phyloP scores from a whole-genome alignment of 1,140 invertebrate species.

The Bombus balteatus region DNA sequence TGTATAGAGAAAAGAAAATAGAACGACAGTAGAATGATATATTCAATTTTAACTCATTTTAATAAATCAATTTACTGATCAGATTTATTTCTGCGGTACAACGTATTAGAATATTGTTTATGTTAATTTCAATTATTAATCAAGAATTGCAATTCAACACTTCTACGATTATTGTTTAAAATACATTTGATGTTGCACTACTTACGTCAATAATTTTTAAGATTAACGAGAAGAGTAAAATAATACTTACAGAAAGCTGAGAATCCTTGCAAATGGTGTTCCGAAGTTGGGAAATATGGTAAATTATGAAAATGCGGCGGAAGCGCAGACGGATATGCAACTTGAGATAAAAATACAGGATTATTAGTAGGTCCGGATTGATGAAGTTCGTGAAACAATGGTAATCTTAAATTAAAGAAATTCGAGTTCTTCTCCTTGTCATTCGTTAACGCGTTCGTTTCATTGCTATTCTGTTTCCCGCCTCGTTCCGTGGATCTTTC shows the following conservation, averaged over 20 bases:
- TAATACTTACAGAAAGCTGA: conserved; percentile 78
- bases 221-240: neutral
- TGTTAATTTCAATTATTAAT: too few relatives aligned
- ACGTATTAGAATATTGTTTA: too few relatives aligned
- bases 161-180: too few relatives aligned
- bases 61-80: too few relatives aligned
- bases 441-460: conserved; percentile 11
- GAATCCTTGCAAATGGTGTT: conserved; percentile 75
- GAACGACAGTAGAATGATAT: too few relatives aligned
- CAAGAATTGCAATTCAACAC: too few relatives aligned
- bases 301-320: conserved; percentile 65
- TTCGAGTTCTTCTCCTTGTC: conserved; percentile 46
- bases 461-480: neutral
- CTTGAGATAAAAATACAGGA: conserved; percentile 66
- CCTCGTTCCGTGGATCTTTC: neutral
- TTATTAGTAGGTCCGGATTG: conserved; percentile 53
- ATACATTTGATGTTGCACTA: too few relatives aligned
- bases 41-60: too few relatives aligned
- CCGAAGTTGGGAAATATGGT: conserved; percentile 63
- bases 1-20: too few relatives aligned
- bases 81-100: too few relatives aligned
- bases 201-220: neutral
- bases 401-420: conserved; percentile 51
- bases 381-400: conserved; percentile 67
- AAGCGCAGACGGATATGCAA: conserved; percentile 62